A percentile compares a stretch with the other conserved stretches of the same genome.
Evolutionary conservation across 2,113 vertebrate genomes (phyloP).

Genomic region (Clupea harengus): DNA sequence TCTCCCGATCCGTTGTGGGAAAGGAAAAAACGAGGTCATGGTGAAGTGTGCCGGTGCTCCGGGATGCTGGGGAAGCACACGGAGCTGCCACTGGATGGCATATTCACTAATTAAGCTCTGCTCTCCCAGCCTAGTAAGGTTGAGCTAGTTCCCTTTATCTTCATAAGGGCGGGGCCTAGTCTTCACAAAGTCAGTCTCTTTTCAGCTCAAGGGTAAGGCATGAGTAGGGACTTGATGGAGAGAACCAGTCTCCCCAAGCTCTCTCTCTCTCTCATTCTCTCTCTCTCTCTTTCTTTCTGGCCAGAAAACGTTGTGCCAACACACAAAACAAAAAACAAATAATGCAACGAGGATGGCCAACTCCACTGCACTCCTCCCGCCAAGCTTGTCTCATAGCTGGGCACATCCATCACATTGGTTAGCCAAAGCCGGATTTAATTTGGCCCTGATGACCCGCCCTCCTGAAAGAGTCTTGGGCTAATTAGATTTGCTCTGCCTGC

Average conservation of each 20-base stretch:
- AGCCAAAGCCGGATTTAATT: conserved; percentile 16
- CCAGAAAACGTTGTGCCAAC: background rate
- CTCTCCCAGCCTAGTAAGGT: background rate
- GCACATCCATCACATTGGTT: background rate
- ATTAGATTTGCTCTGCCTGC: conserved; percentile 52
- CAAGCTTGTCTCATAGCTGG: background rate
- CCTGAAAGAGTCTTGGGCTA: conserved; percentile 38
- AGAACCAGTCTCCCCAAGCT: background rate
- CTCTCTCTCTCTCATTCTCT: background rate
- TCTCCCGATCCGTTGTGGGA: background rate
- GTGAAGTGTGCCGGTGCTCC: background rate
- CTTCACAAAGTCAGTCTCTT: background rate
- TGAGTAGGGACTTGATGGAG: background rate
- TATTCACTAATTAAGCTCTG: background rate
- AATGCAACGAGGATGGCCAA: background rate
- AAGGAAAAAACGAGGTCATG: background rate
- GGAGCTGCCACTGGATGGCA: background rate
- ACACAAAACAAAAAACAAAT: background rate
- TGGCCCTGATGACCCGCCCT: conserved; percentile 25
- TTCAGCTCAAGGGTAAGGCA: background rate
- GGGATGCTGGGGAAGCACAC: background rate
- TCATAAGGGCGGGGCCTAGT: background rate
- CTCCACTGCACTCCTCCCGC: background rate
- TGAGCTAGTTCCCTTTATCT: conserved; percentile 1
- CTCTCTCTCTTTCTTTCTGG: background rate